These are phyloP conservation scores for Paradoxurus hermaphroditus DNA, from an alignment of 2,113 vertebrate genomes.

Conservation along the genomic window DNA sequence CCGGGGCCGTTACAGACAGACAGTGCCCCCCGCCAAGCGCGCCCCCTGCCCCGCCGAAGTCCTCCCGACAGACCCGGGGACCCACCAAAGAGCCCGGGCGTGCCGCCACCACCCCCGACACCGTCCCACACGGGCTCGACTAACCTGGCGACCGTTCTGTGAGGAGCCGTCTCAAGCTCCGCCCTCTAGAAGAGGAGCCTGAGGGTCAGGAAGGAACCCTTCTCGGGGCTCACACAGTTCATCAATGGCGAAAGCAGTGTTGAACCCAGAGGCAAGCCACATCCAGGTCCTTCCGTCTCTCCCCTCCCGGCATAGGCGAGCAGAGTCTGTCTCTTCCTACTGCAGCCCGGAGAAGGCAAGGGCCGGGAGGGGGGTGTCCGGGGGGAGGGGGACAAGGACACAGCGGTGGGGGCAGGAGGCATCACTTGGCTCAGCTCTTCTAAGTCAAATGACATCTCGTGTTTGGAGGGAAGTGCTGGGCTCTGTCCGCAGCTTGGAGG, in stretches of 20 bases:
- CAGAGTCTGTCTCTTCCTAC: rapidly evolving
- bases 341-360: not conserved
- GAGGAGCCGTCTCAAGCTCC: rapidly evolving
- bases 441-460: not conserved
- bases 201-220: not conserved
- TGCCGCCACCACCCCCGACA: rapidly evolving
- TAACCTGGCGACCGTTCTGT: rapidly evolving
- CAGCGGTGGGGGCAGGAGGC: not conserved
- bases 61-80: not conserved
- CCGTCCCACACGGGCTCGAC: not conserved
- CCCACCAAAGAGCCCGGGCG: not conserved
- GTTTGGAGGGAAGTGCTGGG: not conserved
- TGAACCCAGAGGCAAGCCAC: not conserved
- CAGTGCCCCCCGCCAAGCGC: rapidly evolving
- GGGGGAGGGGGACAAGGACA: not conserved
- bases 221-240: not conserved
- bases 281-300: rapidly evolving
- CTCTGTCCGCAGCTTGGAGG: not conserved
- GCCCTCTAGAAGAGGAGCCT: not conserved
- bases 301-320: rapidly evolving
- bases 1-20: rapidly evolving
- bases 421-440: no score
- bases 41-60: rapidly evolving
- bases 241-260: rapidly evolving
- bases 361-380: not conserved